Base-by-base conservation (phyloP, 1,140 invertebrate genomes). In the Tetraneura akinire region DNA sequence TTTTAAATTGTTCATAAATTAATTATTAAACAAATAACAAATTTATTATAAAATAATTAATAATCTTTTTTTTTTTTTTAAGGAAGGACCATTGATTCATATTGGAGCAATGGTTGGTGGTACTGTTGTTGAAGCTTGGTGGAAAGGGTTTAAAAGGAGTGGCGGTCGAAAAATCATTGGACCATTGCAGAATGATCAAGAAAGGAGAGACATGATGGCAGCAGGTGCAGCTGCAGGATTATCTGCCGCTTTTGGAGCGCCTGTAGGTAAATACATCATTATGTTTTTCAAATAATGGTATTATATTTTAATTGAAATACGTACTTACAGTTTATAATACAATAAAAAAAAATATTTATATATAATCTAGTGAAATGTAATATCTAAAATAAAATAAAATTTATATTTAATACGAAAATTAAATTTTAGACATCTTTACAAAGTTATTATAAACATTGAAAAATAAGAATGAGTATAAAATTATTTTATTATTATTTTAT, bases 71-170 rank as follows among this genome's bases (percentile, higher is more conserved):
- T 37, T 37, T 37, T 37, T 37, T 37, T 37, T 37, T 37, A 37
- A 97, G 93, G 98, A 99, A 94, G 97, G 97, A n/a, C 97, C 97
- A 21, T 98, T 99, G 97, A 99, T 99, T 83, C 98, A 99, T 87
- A 95, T 95, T 66, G 98, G 98, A 9, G 93, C 97, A 18, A 96
- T 98, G 4, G 92, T 99, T 0, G 98, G 96, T 14, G 97, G 97
- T 42, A 81, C 81, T 3, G 62, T 84, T 14, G 73, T 76, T 3
- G 73, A 76, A 47, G 73, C 73, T 42, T 76, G 73, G 73, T 76
- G 73, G 73, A 76, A 60, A 47, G 80, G 83, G 14, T 73, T 66
- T 16, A 70, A 29, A 26, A 42, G 93, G 98, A 81, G 98, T 95
- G 0, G 96, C 98, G 87, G 97, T 96, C 29, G 96, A 96, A 87